Evolutionary conservation across 2,888 invertebrate genomes (phyloP), one percentile per base, ranked within the genome.

Genomic region (Carpatolechia fugitivella): DNA sequence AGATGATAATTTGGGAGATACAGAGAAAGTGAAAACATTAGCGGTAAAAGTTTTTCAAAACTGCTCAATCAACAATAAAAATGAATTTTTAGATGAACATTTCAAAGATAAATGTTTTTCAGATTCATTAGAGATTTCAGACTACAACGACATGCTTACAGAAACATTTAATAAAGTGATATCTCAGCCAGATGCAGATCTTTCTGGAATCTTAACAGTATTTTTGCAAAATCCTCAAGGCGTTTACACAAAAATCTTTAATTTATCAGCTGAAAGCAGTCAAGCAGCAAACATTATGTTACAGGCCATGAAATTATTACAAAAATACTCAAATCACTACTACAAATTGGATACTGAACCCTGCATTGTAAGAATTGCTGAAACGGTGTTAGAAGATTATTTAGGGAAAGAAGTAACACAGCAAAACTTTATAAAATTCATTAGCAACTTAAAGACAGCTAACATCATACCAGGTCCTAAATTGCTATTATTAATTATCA

Each of bases 91-190:
- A 6, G 70, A 76, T 41, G 68, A 75, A 30, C 76, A 76, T 54
- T 89, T 84, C 59, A 63, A 33, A 33, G 63, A 78, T 29, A 76
- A 76, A 24, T 64, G 61, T 46, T 80, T 87, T 10, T 63, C 64
- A 55, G 68, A 84, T 60, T 64, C 66, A 59, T 62, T 65, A 35
- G 66, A 75, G 61, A 68, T 65, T 48, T 44, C 60, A 52, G 73
- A 80, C 29, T 85, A 82, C 56, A 62, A 62, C 11, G 63, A 58
- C 20, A 71, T 65, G 60, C 60, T 79, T 52, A 85, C 70, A 52
- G 76, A 82, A 68, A 76, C 74, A 64, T 90, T 89, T 50, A 90
- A 90, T 61, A 88, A 85, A 68, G 64, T 86, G 11, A 71, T 84
- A 56, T 61, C 67, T 11, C 64, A 74, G 5, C 62, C 70, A 5